phyloP scores from a whole-genome alignment of 2,113 vertebrate species.

The Eretmochelys imbricata region DNA sequence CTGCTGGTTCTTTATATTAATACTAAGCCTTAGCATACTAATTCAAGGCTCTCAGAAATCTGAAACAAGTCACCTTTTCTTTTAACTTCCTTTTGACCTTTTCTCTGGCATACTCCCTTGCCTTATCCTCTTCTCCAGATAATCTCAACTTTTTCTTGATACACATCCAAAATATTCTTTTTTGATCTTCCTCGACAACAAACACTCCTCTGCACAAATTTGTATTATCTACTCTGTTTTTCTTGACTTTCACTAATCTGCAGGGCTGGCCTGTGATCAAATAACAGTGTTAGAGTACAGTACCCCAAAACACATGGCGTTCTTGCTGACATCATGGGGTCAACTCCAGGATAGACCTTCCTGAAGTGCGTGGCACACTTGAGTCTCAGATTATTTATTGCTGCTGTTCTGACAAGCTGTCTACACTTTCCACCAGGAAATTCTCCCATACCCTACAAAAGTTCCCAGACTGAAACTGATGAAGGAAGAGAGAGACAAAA shows the following conservation, averaged over 20 bases:
- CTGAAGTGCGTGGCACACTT: not conserved
- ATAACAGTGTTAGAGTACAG: not conserved
- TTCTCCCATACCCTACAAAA: not conserved
- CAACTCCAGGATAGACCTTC: constrained; percentile 31
- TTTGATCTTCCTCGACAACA: constrained; percentile 69
- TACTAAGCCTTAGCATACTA: constrained; percentile 4
- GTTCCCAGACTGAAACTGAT: not conserved
- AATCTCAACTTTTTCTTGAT: constrained; percentile 62
- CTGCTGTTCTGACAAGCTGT: not conserved
- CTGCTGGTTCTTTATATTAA: constrained; percentile 41
- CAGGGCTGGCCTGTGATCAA: constrained; percentile 64
- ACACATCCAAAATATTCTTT: constrained; percentile 47
- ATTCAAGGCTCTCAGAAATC: constrained; percentile 47
- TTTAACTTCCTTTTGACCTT: constrained; percentile 64
- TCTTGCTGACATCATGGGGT: constrained; percentile 53
- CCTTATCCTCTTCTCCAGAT: constrained; percentile 47
- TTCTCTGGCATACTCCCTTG: not conserved
- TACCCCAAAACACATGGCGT: constrained; percentile 12
- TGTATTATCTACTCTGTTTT: constrained; percentile 64
- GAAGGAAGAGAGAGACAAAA: not conserved
- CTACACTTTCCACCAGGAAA: not conserved
- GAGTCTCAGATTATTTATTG: not conserved
- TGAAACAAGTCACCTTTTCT: constrained; percentile 35
- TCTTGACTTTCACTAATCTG: constrained; percentile 64
- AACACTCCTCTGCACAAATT: constrained; percentile 37